phyloP scores from a whole-genome alignment of 2,888 invertebrate genomes.

The Melieria omissa region DNA sequence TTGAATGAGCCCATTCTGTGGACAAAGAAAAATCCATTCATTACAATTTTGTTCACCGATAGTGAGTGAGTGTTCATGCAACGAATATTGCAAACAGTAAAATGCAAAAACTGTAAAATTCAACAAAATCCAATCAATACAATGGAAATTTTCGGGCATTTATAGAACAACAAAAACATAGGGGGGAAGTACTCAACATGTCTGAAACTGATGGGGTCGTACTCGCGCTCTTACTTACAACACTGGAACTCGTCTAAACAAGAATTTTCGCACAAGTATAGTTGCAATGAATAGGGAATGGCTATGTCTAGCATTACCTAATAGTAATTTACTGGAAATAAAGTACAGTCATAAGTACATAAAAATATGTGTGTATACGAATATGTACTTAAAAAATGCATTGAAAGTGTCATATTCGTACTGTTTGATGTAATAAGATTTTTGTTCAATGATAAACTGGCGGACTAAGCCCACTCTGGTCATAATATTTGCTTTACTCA shows the following conservation, averaged over 20 bases:
- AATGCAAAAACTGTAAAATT: constrained; percentile 3
- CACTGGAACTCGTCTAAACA: constrained; percentile 54
- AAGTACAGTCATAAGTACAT: background rate
- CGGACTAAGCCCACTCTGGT: background rate
- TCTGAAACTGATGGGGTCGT: background rate
- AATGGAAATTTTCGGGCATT: background rate
- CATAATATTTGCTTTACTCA: no score
- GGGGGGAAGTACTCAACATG: no score
- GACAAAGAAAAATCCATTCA: background rate
- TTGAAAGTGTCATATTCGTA: background rate
- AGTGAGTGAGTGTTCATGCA: background rate
- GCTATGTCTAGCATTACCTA: constrained; percentile 49
- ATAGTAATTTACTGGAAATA: constrained; percentile 48
- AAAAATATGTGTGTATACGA: no score
- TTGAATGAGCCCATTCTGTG: constrained; percentile 80
- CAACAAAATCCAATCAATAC: constrained; percentile 1
- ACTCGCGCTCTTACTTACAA: constrained; percentile 55
- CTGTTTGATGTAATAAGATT: background rate
- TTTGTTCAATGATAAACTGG: background rate
- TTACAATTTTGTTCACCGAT: background rate
- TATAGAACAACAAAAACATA: no score
- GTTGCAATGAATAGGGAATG: constrained; percentile 57
- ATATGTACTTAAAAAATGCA: background rate
- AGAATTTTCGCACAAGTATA: constrained; percentile 58
- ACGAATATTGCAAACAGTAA: background rate